Conservation (phyloP, 53 echinoderm and acorn worm species). For the Holothuria scabra region DNA sequence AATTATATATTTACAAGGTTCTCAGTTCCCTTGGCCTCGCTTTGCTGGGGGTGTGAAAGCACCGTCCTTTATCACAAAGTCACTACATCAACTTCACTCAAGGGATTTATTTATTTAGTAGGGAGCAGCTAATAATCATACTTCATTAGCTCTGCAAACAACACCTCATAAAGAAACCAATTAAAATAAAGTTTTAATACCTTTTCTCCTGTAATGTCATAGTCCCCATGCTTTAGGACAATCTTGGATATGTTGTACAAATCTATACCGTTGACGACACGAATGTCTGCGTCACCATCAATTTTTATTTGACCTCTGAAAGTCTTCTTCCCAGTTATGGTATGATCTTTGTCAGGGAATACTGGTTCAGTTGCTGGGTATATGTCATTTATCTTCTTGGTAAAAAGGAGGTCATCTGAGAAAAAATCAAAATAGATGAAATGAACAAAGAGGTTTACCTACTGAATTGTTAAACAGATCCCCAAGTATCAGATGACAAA, state of each 20-base stretch:
- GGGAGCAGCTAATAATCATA: too few species aligned
- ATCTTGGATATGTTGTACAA: constrained; percentile 35
- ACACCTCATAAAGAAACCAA: too few species aligned
- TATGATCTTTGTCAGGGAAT: constrained; percentile 54
- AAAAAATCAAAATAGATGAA: background rate
- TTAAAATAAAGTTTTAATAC: background rate
- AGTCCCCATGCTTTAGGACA: constrained; percentile 12
- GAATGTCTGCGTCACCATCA: constrained; percentile 25
- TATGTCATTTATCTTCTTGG: constrained; percentile 48
- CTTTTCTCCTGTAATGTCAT: constrained; percentile 21
- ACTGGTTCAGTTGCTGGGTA: constrained; percentile 63
- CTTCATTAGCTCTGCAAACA: too few species aligned
- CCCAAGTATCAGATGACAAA: too few species aligned
- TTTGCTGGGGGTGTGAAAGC: too few species aligned
- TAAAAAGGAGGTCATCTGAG: constrained; percentile 33
- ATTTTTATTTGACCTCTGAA: constrained; percentile 48
- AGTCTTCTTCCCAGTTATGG: constrained; percentile 62
- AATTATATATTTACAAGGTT: too few species aligned
- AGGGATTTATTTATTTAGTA: too few species aligned
- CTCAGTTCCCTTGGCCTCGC: too few species aligned
- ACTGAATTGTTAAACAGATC: too few species aligned
- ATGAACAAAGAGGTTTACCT: too few species aligned
- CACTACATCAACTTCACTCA: too few species aligned
- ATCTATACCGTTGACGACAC: constrained; percentile 60
- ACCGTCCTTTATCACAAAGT: too few species aligned